Base-by-base conservation (phyloP, 2,888 invertebrate species). In the Tenodera sinensis region DNA sequence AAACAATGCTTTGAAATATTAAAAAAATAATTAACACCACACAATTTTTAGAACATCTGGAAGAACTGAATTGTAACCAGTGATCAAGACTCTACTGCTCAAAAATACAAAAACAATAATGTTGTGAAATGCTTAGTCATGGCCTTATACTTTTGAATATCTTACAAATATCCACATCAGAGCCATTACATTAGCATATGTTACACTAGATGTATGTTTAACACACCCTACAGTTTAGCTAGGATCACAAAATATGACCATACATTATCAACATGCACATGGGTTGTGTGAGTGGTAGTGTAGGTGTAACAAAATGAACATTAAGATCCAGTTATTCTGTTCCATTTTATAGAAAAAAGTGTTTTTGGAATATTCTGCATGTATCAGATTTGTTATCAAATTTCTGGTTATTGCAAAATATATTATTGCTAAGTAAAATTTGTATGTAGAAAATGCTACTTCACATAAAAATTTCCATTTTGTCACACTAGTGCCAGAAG, bases 111-210 rank as follows among this genome's bases (percentile, higher is more conserved):
- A 28, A 88, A 88, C 47, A 88, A 20, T 47, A 84, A 71, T 71
- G 54, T 71, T 15, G 54, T 28, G 47, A 88, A 88, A 84, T 88
- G 84, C 88, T 88, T 88, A 88, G 34, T 84, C 88, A 88, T 84
- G 84, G 88, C 84, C 71, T 88, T 84, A 83, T 88, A 54, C 28
- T 87, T 83, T 71, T 82, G 34, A 30, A 82, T 71, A 71, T 71
- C 54, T 71, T 71, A 71, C 54, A 71, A 20, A 25, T 71, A 71
- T 71, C 20, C 54, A 71, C 4, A 71, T 71, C 6, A 27, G 47
- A 83, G 83, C 83, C 83, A 87, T 34, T 83, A 87, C 34, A 83
- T 87, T 82, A 34, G 28, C 28, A 30, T 42, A 82, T 71, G 15
- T 81, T 87, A 83, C 28, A 82, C 27, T 71, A 83, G n/a, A 30